Evolutionary conservation across 1,140 invertebrate genomes (phyloP).

Genomic region (Drosophila eugracilis): DNA sequence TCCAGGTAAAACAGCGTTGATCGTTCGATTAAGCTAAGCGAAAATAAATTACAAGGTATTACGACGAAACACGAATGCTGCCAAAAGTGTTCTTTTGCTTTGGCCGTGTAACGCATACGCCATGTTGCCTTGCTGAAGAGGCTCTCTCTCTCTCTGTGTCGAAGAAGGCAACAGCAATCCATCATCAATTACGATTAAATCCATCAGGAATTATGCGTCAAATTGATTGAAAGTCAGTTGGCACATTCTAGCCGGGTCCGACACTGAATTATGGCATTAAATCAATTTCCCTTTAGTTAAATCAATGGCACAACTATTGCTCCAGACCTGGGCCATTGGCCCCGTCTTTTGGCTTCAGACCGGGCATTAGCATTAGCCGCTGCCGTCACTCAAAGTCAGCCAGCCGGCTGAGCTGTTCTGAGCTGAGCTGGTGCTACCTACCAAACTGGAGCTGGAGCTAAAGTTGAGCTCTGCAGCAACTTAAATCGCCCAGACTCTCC

Average conservation of each 20-base stretch:
- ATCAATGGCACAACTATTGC: constrained; percentile 73
- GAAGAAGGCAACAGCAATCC: too few relatives aligned
- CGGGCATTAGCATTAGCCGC: constrained; percentile 44
- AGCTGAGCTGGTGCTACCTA: too few relatives aligned
- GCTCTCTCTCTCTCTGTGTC: too few relatives aligned
- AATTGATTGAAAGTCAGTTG: constrained; percentile 84
- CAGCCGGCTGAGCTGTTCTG: constrained; percentile 26
- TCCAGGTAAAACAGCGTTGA: constrained; percentile 19
- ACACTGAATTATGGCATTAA: constrained; percentile 75
- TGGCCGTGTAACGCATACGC: constrained; percentile 41
- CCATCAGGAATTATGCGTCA: constrained; percentile 85
- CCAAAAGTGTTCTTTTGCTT: constrained; percentile 61
- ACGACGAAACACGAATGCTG: constrained; percentile 42
- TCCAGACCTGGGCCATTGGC: constrained; percentile 19
- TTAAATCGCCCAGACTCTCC: constrained; percentile 52
- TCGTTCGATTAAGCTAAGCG: constrained; percentile 75
- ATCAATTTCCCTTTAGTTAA: constrained; percentile 67
- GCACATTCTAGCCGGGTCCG: constrained; percentile 55
- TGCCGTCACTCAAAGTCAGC: constrained; percentile 64
- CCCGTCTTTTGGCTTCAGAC: constrained; percentile 3
- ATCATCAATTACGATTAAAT: constrained; percentile 84
- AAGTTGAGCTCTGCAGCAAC: constrained; percentile 28
- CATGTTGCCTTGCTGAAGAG: constrained; percentile 17
- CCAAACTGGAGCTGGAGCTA: constrained; percentile 3
- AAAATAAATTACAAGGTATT: constrained; percentile 83